Conservation (phyloP, 2,888 invertebrate genomes). For the Pseudanteris insignis region DNA sequence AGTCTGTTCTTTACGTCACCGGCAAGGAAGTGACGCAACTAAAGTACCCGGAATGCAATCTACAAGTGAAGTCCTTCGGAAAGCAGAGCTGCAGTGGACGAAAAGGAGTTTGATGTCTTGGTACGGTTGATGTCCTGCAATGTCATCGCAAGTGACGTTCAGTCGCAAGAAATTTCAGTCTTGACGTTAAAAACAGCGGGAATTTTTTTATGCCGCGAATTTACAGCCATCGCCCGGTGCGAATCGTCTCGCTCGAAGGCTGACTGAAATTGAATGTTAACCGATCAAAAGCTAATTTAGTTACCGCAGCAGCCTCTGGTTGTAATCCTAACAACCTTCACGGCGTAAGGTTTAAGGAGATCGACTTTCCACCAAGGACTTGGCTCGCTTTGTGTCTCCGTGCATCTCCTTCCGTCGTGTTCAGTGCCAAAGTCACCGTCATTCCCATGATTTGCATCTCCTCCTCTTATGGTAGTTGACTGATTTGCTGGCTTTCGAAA, state of each 20-base stretch:
- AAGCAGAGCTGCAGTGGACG: slow-evolving; percentile 88
- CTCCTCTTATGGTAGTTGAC: slow-evolving; percentile 87
- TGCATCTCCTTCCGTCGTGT: slow-evolving; percentile 87
- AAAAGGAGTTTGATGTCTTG: slow-evolving; percentile 89
- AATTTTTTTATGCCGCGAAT: neutral
- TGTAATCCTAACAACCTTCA: slow-evolving; percentile 86
- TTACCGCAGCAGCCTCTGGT: slow-evolving; percentile 82
- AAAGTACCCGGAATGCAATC: slow-evolving; percentile 94
- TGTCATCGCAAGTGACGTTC: slow-evolving; percentile 15
- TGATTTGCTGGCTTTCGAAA: slow-evolving; percentile 89
- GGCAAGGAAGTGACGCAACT: slow-evolving; percentile 68
- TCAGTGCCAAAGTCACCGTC: slow-evolving; percentile 86
- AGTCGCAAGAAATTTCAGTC: neutral
- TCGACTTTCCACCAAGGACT: slow-evolving; percentile 96
- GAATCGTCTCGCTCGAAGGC: neutral
- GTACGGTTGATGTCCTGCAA: slow-evolving; percentile 82
- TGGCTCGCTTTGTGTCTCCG: slow-evolving; percentile 88
- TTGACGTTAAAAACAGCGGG: neutral
- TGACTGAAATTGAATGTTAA: slow-evolving; percentile 2
- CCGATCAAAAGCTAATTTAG: slow-evolving; percentile 4
- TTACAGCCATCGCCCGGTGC: neutral
- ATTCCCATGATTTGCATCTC: slow-evolving; percentile 84
- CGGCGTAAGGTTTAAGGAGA: slow-evolving; percentile 82
- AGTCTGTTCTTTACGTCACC: slow-evolving; percentile 28
- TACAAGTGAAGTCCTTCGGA: slow-evolving; percentile 89